These are phyloP conservation scores for Caenorhabditis sp. DNA, from an alignment of 2,888 invertebrate genomes.

Conservation along the genomic window DNA sequence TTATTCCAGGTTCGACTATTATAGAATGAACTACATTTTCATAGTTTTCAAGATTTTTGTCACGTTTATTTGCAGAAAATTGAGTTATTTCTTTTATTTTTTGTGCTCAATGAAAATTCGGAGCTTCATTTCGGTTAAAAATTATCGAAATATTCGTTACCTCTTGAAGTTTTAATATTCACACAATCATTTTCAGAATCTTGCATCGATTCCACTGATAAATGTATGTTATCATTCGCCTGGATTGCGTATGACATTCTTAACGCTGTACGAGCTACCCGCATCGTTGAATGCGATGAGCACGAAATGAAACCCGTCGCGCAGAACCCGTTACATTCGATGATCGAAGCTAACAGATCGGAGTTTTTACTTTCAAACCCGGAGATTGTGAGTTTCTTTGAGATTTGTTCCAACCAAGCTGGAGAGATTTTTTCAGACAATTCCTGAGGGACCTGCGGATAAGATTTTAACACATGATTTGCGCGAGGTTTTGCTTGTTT, in stretches of 20 bases:
- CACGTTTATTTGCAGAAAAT: too few relatives aligned
- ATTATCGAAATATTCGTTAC: too few relatives aligned
- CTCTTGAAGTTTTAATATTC: too few relatives aligned
- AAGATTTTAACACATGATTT: background rate
- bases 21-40: too few relatives aligned
- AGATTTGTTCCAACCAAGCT: background rate
- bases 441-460: background rate
- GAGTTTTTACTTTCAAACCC: constrained; percentile 10
- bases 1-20: too few relatives aligned
- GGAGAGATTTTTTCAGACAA: background rate
- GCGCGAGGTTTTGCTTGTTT: background rate
- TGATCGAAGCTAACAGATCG: constrained; percentile 11
- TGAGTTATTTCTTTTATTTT: too few relatives aligned
- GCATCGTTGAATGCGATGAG: background rate
- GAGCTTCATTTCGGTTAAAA: too few relatives aligned
- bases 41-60: too few relatives aligned
- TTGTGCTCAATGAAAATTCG: too few relatives aligned
- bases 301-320: background rate
- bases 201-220: constrained; percentile 19
- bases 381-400: background rate
- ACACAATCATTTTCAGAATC: constrained; percentile 25
- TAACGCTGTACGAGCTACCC: constrained; percentile 1
- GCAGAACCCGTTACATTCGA: constrained; percentile 13
- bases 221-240: constrained; percentile 57
- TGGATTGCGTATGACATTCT: constrained; percentile 64